Base-by-base conservation (phyloP, 2,797 vertebrate species). In the Phataginus tricuspis region DNA sequence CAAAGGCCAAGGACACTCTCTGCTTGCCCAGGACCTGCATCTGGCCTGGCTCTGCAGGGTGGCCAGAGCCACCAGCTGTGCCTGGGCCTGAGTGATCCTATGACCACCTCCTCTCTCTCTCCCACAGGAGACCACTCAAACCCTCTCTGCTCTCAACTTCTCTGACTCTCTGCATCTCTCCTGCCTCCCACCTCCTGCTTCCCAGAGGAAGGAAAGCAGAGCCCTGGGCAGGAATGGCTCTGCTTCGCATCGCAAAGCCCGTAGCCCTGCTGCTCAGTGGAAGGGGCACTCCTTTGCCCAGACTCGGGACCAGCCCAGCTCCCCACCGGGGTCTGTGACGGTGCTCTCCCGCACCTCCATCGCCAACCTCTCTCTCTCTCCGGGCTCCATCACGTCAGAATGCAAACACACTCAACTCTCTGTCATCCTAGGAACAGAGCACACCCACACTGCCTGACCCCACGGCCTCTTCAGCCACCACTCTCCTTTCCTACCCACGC, bases 351-450 rank as follows among this genome's bases (percentile, higher is more conserved):
- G 86, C 25, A 49, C 31, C 55, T 79, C 80, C 66, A 75, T 39
- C 72, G 85, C 69, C 57, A 86, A 74, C 23, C 4, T n/a, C 23
- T 51, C 18, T n/a, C 45, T 96, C 21, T 77, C 51, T 49, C 69
- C 7, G 75, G 15, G 49, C 34, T 88, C 69, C n/a, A 59, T 25
- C n/a, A 59, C 31, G 80, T 15, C 37, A 79, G 15, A 14, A 95
- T 27, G 78, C 77, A 89, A 95, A 89, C 31, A 84, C 21, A 25
- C 16, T 71, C 75, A 86, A 55, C 7, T 72, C 12, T 91, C 51
- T 86, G 31, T 77, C 42, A 77, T 34, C 39, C 59, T 87, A 91
- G 88, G 90, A 74, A 66, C 45, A 75, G 86, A 91, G 68, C 34
- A 86, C 85, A 91, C 61, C 23, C 31, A 89, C 16, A 10, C 80